A percentile compares a stretch with the other conserved stretches of the same genome.
Evolutionary conservation across 2,888 invertebrate species (phyloP).

Genomic region (Julus scandinavius): DNA sequence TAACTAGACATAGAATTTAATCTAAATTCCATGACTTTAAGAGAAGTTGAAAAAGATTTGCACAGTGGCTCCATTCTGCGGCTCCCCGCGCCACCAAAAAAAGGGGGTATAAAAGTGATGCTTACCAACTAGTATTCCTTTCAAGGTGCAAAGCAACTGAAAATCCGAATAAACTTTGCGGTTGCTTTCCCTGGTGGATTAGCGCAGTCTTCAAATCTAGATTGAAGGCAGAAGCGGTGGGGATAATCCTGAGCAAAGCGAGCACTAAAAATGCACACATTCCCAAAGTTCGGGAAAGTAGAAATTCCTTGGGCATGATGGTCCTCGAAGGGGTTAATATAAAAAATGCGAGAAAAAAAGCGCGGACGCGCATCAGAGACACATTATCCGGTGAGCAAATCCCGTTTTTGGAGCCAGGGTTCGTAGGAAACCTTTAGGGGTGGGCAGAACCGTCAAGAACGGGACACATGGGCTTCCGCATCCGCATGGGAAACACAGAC

Average conservation of each 20-base stretch:
- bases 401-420: not conserved
- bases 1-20: too few relatives aligned
- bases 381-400: conserved; percentile 27
- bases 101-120: not conserved
- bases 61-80: not conserved
- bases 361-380: conserved; percentile 11
- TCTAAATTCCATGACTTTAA: too few relatives aligned
- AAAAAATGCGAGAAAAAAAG: not conserved
- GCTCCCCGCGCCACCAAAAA: not conserved
- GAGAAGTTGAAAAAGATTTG: too few relatives aligned
- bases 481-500: not conserved
- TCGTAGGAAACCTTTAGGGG: not conserved
- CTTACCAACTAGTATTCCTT: conserved; percentile 51
- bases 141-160: conserved; percentile 51
- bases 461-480: conserved; percentile 16
- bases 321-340: not conserved
- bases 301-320: conserved; percentile 46
- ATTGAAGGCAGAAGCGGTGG: conserved; percentile 51
- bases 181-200: conserved; percentile 45
- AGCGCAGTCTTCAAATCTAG: conserved; percentile 47
- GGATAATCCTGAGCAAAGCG: conserved; percentile 50
- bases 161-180: conserved; percentile 52
- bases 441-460: conserved; percentile 7
- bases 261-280: conserved; percentile 47
- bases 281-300: conserved; percentile 48